Conservation (phyloP, 2,797 vertebrate genomes). For the Phoeniculus purpureus region DNA sequence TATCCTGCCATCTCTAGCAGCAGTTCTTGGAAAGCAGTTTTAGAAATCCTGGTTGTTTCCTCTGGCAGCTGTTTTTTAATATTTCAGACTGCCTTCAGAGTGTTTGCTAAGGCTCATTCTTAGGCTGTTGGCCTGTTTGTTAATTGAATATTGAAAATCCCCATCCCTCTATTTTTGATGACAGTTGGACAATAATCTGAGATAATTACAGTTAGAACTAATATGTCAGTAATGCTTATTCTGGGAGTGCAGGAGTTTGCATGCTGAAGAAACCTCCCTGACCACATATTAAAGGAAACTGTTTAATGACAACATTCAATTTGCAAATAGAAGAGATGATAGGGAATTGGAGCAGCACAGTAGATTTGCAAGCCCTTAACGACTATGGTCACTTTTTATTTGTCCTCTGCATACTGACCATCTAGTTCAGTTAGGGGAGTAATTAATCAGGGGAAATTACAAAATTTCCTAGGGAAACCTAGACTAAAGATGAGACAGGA, state of each 20-base stretch:
- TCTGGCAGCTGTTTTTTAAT: conserved; percentile 50
- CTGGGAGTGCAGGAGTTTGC: background rate
- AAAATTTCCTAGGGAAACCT: background rate
- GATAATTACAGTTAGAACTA: conserved; percentile 29
- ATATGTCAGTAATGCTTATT: background rate
- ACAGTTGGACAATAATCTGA: conserved; percentile 21
- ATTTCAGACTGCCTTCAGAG: conserved; percentile 41
- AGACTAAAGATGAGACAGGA: background rate
- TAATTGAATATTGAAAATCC: conserved; percentile 48
- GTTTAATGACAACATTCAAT: conserved; percentile 31
- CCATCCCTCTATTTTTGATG: conserved; percentile 8
- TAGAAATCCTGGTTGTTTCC: conserved; percentile 29
- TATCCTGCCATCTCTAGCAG: conserved; percentile 64
- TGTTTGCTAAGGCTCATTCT: conserved; percentile 42
- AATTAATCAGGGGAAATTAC: conserved; percentile 19
- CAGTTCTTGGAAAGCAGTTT: conserved; percentile 48
- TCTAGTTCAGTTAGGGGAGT: conserved; percentile 7
- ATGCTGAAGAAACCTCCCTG: conserved; percentile 1
- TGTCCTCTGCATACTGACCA: conserved; percentile 9
- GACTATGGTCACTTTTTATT: conserved; percentile 27
- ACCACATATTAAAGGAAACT: conserved; percentile 1
- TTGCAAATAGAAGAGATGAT: conserved; percentile 32
- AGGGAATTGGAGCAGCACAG: conserved; percentile 22
- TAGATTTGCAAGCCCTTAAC: conserved; percentile 38
- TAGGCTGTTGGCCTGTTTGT: conserved; percentile 22